Percentiles rank a stretch among this genome's conserved stretches.
Evolutionary conservation across 2,113 vertebrate genomes (phyloP).

Genomic region (Dendrocopos noguchii): DNA sequence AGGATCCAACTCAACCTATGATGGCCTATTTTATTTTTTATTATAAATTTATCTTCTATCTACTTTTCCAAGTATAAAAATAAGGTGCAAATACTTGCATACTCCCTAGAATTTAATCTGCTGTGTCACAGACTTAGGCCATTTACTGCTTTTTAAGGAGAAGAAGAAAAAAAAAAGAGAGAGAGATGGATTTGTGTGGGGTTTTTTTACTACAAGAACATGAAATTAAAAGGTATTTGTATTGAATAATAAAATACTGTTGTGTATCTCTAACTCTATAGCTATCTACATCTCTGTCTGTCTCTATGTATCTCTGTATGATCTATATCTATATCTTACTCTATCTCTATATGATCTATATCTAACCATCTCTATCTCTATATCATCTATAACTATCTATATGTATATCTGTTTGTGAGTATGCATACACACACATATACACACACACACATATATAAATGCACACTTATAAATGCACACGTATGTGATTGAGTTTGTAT

Average conservation of each 20-base stretch:
- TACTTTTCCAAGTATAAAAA: not conserved
- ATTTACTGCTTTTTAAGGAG: not conserved
- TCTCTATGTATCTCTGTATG: too few relatives aligned
- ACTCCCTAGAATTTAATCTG: not conserved
- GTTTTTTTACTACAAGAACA: not conserved
- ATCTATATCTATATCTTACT: too few relatives aligned
- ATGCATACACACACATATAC: not conserved
- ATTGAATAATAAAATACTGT: not conserved
- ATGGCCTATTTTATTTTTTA: not conserved
- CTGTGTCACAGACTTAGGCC: not conserved
- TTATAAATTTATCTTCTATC: not conserved
- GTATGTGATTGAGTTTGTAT: not conserved
- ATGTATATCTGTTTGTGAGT: not conserved
- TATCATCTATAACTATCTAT: too few relatives aligned
- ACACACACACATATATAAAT: not conserved
- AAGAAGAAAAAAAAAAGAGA: not conserved
- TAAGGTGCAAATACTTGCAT: not conserved
- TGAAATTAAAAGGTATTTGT: not conserved
- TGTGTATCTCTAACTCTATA: not conserved
- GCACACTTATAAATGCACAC: not conserved
- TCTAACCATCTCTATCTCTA: too few relatives aligned
- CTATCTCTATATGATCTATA: too few relatives aligned
- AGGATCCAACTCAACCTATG: too few relatives aligned
- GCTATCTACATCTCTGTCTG: too few relatives aligned
- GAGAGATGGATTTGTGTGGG: not conserved